Evolutionary conservation across 92 coral and sea anemone genomes (phyloP).

Genomic region (Siderastrea siderea): DNA sequence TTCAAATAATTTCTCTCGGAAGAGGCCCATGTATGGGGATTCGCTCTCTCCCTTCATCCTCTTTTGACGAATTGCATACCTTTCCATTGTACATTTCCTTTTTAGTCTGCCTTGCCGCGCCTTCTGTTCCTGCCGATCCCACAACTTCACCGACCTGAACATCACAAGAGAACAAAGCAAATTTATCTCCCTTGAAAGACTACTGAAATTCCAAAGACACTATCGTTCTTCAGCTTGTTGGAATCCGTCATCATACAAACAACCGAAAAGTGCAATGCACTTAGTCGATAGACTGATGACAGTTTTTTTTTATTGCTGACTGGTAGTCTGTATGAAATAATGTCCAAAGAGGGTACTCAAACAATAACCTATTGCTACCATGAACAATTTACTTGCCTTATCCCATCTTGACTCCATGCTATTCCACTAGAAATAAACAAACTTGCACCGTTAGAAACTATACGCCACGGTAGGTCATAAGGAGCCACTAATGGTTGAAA

Average conservation of each 20-base stretch:
- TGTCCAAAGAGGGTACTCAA: background rate
- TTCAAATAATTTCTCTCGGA: too few species aligned
- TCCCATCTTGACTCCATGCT: constrained; percentile 96
- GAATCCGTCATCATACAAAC: too few species aligned
- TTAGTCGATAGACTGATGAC: too few species aligned
- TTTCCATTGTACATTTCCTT: constrained; percentile 93
- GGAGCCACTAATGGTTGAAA: too few species aligned
- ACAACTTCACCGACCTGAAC: constrained; percentile 96
- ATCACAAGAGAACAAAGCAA: background rate
- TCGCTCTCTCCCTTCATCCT: too few species aligned
- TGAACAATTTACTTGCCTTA: constrained; percentile 66
- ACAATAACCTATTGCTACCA: background rate
- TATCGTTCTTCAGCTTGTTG: too few species aligned
- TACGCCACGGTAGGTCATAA: too few species aligned
- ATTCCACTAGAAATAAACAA: constrained; percentile 85
- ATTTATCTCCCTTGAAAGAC: background rate
- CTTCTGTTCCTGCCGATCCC: constrained; percentile 93
- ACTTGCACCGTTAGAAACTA: background rate
- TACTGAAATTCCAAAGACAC: background rate
- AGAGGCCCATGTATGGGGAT: too few species aligned
- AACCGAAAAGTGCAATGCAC: too few species aligned
- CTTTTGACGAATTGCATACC: constrained; percentile 33
- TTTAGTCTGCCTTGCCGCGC: constrained; percentile 73
- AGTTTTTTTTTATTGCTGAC: too few species aligned
- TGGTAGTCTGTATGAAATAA: too few species aligned